Evolutionary conservation across 2,797 vertebrate genomes (phyloP).

Genomic region (Fundulus diaphanus): DNA sequence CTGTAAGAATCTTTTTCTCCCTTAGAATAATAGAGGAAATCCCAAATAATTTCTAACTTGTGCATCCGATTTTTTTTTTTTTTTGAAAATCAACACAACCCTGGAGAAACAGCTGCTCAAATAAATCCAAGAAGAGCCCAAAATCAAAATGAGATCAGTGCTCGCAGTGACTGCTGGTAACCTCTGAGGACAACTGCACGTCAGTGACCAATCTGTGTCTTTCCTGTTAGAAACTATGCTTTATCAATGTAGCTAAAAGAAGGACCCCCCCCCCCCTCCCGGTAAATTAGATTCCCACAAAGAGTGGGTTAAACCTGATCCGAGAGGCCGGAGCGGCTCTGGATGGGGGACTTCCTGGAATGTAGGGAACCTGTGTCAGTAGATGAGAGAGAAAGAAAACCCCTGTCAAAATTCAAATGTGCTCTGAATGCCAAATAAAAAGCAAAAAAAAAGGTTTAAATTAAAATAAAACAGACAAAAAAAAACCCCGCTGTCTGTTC

Average conservation of each 20-base stretch:
- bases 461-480: background rate
- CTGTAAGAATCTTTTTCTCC: background rate
- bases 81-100: background rate
- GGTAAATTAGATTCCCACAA: background rate
- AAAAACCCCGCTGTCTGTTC: background rate
- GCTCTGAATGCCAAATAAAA: background rate
- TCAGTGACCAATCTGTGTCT: background rate
- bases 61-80: background rate
- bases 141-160: background rate
- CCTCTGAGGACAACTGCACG: background rate
- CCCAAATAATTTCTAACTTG: background rate
- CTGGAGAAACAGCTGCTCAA: background rate
- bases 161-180: background rate
- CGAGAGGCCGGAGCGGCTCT: background rate
- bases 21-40: background rate
- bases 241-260: background rate
- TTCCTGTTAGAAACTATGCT: background rate
- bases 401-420: background rate
- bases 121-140: background rate
- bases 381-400: background rate
- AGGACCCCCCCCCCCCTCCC: background rate
- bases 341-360: conserved; percentile 3
- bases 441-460: background rate
- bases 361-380: background rate
- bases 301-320: background rate